Conservation (phyloP, 1,140 invertebrate species). For the Lysiphlebus fabarum region DNA sequence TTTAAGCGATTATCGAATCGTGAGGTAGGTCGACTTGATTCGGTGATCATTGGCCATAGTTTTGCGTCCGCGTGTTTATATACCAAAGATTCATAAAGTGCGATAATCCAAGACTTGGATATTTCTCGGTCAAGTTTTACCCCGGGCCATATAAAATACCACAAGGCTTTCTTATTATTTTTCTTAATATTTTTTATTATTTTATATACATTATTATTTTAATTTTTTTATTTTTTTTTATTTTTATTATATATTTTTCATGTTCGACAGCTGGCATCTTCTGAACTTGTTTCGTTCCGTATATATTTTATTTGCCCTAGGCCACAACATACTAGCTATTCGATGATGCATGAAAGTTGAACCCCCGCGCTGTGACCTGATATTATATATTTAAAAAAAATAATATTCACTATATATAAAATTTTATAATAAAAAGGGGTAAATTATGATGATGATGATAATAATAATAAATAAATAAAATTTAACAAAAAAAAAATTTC, state of each 20-base stretch:
- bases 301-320: conserved; percentile 11
- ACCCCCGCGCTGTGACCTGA: conserved; percentile 22
- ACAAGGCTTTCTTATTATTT: not conserved
- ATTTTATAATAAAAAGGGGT: conserved; percentile 14
- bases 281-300: conserved; percentile 12
- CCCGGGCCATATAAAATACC: conserved; percentile 10
- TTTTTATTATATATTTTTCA: conserved; percentile 6
- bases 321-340: not conserved
- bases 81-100: conserved; percentile 17
- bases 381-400: not conserved
- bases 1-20: conserved; percentile 29
- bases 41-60: conserved; percentile 17
- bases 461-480: too few species aligned
- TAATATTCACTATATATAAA: too few species aligned
- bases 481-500: conserved; percentile 2
- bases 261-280: conserved; percentile 16
- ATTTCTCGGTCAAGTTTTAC: conserved; percentile 16
- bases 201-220: too few species aligned
- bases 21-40: conserved; percentile 24
- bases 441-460: too few species aligned
- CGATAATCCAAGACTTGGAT: conserved; percentile 13
- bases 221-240: too few species aligned
- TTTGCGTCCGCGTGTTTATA: not conserved
- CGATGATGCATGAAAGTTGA: conserved; percentile 27
- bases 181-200: too few species aligned